Evolutionary conservation across 2,113 vertebrate species (phyloP).

Genomic region (Sclerurus mexicanus): DNA sequence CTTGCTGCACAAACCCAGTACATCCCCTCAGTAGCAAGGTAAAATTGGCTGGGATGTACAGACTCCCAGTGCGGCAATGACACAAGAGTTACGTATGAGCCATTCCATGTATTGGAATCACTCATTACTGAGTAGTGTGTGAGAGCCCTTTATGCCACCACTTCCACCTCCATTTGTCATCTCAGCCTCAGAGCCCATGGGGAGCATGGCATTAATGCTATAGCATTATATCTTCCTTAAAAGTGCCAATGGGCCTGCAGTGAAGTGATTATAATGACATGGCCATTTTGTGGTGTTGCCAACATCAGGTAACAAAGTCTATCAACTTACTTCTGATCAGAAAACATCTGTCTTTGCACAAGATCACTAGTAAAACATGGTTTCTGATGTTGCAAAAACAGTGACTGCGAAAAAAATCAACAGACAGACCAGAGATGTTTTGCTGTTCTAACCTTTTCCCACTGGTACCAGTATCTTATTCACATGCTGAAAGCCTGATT

Average conservation of each 20-base stretch:
- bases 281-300: background rate
- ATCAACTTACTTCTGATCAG: background rate
- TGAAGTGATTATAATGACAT: background rate
- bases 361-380: background rate
- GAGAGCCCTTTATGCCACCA: background rate
- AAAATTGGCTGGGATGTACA: fast-evolving
- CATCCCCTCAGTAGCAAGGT: fast-evolving
- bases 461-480: background rate
- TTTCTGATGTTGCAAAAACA: background rate
- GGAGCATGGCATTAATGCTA: background rate
- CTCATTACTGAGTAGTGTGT: background rate
- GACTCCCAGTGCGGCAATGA: background rate
- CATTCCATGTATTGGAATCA: background rate
- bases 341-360: background rate
- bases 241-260: fast-evolving
- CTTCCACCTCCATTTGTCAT: background rate
- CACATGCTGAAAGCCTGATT: background rate
- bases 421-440: background rate
- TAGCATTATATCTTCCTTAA: background rate
- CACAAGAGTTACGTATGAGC: fast-evolving
- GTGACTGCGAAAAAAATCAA: background rate
- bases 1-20: background rate
- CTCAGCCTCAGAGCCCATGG: background rate
- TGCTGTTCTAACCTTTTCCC: background rate
- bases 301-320: background rate